A percentile compares a stretch with the other conserved stretches of the same genome.
phyloP scores from a whole-genome alignment of 2,113 vertebrate species.

The Heterotilapia buettikoferi region DNA sequence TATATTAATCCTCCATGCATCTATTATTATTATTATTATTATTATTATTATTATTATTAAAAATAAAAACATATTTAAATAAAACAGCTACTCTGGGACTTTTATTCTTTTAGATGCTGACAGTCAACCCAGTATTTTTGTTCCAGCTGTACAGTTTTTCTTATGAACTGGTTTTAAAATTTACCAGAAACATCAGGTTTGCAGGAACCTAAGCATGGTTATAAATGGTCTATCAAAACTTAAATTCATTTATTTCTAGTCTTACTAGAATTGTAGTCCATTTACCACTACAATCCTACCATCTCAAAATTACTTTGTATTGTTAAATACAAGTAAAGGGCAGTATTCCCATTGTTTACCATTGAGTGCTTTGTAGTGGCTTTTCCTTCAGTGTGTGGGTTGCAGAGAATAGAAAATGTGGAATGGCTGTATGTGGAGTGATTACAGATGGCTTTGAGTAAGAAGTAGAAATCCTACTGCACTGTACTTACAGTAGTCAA shows the following conservation, averaged over 20 bases:
- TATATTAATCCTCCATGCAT: background rate
- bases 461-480: background rate
- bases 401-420: conserved; percentile 1
- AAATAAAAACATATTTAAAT: background rate
- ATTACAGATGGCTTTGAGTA: background rate
- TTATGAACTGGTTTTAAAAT: background rate
- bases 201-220: background rate
- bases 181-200: background rate
- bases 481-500: background rate
- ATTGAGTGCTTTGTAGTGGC: background rate
- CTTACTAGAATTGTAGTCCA: background rate
- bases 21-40: background rate
- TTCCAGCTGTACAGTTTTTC: background rate
- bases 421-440: background rate
- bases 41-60: background rate
- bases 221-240: background rate
- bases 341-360: conserved; percentile 3
- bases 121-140: background rate
- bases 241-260: background rate
- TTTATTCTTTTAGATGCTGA: background rate
- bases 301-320: background rate
- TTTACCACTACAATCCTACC: background rate
- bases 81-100: background rate
- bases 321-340: background rate
- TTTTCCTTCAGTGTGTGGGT: conserved; percentile 3